Conservation (phyloP, 2,888 invertebrate genomes). For the Drosophila birchii region DNA sequence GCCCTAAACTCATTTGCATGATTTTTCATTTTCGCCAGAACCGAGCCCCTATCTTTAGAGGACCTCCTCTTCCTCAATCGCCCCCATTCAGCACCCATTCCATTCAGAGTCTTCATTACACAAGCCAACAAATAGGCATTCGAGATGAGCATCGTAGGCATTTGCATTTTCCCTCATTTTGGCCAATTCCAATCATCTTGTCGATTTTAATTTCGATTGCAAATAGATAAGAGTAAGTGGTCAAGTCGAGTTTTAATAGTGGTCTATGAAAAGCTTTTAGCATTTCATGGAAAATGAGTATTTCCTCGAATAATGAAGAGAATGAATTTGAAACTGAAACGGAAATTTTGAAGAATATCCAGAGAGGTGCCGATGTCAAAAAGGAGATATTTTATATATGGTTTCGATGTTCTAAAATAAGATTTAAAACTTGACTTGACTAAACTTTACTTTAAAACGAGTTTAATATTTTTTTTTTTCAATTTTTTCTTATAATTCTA, state of each 20-base stretch:
- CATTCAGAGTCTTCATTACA: constrained; percentile 48
- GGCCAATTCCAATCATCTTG: constrained; percentile 36
- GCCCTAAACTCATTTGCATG: constrained; percentile 75
- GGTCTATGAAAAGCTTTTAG: constrained; percentile 6
- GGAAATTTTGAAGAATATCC: background rate
- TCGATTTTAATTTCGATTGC: constrained; percentile 33
- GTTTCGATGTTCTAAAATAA: background rate
- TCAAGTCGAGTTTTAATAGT: constrained; percentile 6
- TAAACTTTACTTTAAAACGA: background rate
- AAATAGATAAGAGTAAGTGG: constrained; percentile 17
- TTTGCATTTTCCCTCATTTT: constrained; percentile 18
- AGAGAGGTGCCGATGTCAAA: background rate
- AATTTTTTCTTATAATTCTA: background rate
- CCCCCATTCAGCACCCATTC: background rate
- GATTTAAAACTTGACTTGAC: background rate
- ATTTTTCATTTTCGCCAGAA: constrained; percentile 53
- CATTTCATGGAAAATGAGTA: background rate
- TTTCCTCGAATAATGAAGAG: constrained; percentile 1
- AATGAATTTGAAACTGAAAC: background rate
- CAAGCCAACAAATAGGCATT: constrained; percentile 38
- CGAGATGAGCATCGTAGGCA: constrained; percentile 22
- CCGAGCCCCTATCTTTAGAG: constrained; percentile 14
- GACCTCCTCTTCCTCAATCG: background rate
- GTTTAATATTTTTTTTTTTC: background rate
- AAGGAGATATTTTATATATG: background rate